Conservation (phyloP, 2,888 invertebrate genomes). For the Oxystoma pomonae region DNA sequence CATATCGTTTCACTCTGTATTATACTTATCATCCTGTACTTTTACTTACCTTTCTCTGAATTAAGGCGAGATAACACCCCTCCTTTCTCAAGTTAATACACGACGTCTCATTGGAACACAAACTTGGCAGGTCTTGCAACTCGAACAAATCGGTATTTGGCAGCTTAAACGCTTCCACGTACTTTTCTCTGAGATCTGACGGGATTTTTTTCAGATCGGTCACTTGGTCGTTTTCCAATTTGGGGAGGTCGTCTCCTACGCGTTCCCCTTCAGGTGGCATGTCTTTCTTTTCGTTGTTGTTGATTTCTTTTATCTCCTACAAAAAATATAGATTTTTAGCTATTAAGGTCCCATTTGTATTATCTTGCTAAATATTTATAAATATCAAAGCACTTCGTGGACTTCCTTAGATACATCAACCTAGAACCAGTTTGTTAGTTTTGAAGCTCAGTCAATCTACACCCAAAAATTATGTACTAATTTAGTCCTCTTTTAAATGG, state of each 20-base stretch:
- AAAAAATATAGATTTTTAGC: conserved; percentile 18
- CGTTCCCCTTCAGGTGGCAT: conserved; percentile 19
- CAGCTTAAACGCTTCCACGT: conserved; percentile 49
- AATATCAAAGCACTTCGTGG: too few relatives aligned
- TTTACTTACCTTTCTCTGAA: conserved; percentile 59
- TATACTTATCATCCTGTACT: too few relatives aligned
- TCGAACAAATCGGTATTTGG: conserved; percentile 70
- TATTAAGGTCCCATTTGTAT: too few relatives aligned
- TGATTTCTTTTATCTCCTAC: conserved; percentile 35
- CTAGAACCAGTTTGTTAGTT: too few relatives aligned
- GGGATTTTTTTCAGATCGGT: conserved; percentile 10
- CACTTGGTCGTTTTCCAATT: conserved; percentile 6
- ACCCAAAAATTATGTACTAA: too few relatives aligned
- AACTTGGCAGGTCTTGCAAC: conserved; percentile 55
- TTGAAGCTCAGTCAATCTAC: too few relatives aligned
- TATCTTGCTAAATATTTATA: too few relatives aligned
- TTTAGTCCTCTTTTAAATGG: too few relatives aligned
- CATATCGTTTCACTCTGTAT: too few relatives aligned
- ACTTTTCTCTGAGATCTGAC: conserved; percentile 27
- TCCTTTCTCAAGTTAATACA: conserved; percentile 50
- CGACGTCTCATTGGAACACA: conserved; percentile 53
- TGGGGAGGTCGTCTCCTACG: conserved; percentile 15
- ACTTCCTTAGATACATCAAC: too few relatives aligned
- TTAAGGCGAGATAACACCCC: conserved; percentile 64
- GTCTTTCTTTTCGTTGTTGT: conserved; percentile 35